Evolutionary conservation across 2,888 invertebrate genomes (phyloP).

Genomic region (Sipha maydis): DNA sequence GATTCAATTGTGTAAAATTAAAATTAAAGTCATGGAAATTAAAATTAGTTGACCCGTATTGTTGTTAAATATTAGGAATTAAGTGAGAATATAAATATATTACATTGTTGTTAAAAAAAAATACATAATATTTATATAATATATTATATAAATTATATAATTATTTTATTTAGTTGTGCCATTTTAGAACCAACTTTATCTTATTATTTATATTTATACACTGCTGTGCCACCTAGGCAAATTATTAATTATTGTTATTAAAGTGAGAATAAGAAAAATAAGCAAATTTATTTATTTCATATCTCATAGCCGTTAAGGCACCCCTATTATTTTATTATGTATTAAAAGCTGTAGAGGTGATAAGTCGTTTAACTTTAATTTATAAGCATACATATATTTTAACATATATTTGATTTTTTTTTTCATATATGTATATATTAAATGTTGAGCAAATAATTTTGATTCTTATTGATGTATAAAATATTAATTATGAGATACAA

Average conservation of each 20-base stretch:
- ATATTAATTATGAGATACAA: conserved; percentile 44
- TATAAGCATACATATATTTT: conserved; percentile 25
- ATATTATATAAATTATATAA: too few relatives aligned
- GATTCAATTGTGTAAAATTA: conserved; percentile 19
- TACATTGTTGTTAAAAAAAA: conserved; percentile 23
- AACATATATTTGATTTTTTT: not conserved
- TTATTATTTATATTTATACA: too few relatives aligned
- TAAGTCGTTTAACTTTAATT: conserved; percentile 42
- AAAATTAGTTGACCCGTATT: conserved; percentile 34
- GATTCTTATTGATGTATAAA: conserved; percentile 33
- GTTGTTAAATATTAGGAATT: conserved; percentile 10
- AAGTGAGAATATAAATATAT: conserved; percentile 9
- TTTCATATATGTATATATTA: not conserved
- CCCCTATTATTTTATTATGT: too few relatives aligned
- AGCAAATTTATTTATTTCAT: too few relatives aligned
- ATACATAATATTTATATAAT: too few relatives aligned
- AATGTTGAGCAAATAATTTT: conserved; percentile 48
- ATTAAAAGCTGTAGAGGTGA: too few relatives aligned
- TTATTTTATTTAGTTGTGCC: too few relatives aligned
- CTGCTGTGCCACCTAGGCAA: too few relatives aligned
- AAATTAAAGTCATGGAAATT: conserved; percentile 38
- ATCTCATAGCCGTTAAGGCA: too few relatives aligned
- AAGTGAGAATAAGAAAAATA: too few relatives aligned
- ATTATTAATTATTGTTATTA: too few relatives aligned
- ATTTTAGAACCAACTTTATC: too few relatives aligned